phyloP scores from a whole-genome alignment of 2,797 vertebrate genomes.

The Falco cherrug region DNA sequence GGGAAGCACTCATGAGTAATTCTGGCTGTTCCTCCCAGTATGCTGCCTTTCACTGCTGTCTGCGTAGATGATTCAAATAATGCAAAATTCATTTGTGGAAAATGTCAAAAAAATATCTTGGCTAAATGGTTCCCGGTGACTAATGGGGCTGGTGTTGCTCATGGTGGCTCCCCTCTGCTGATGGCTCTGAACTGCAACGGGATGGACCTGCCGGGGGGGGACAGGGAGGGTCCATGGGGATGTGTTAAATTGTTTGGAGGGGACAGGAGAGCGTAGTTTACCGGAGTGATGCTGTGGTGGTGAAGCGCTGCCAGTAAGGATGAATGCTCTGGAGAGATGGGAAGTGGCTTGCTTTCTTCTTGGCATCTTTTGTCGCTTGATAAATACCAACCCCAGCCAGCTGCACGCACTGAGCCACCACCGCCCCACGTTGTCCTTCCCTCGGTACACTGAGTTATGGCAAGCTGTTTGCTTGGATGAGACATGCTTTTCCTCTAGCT shows the following conservation, averaged over 20 bases:
- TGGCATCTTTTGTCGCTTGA: background rate
- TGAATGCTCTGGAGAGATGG: background rate
- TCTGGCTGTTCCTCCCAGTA: background rate
- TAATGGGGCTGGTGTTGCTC: background rate
- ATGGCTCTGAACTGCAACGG: rapidly evolving
- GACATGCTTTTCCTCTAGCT: background rate
- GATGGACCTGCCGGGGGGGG: background rate
- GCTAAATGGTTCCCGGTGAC: background rate
- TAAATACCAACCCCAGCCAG: background rate
- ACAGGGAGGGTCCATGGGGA: background rate
- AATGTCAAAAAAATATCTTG: conserved; percentile 19
- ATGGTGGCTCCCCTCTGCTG: background rate
- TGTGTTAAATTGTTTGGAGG: background rate
- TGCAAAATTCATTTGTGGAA: background rate
- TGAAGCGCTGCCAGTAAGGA: background rate
- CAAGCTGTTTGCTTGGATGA: background rate
- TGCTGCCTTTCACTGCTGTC: background rate
- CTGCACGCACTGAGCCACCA: background rate
- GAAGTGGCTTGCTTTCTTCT: background rate
- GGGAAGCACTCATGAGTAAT: conserved; percentile 37
- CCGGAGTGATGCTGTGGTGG: background rate
- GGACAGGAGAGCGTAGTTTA: background rate
- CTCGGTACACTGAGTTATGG: background rate
- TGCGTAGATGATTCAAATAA: conserved; percentile 29
- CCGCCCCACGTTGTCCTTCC: background rate